phyloP scores from a whole-genome alignment of 2,113 vertebrate species.

The Sphaerodactylus townsendi region DNA sequence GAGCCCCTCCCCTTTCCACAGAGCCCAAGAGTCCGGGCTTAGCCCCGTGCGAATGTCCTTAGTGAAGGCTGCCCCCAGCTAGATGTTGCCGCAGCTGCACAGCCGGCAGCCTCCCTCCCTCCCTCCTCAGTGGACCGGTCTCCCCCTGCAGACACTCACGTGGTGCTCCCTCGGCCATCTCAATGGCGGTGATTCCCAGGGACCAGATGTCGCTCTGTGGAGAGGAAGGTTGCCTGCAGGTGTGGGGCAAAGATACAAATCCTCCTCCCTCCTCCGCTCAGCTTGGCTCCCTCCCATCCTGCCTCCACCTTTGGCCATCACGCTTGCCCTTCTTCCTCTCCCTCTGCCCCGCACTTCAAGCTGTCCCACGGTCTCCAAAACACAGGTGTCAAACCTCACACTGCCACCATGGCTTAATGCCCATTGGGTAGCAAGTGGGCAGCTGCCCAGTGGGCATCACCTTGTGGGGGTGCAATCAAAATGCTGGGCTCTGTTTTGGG shows the following conservation, averaged over 20 bases:
- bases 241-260: neutral
- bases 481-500: too few relatives aligned
- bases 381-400: too few relatives aligned
- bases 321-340: too few relatives aligned
- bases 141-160: slow-evolving; percentile 77
- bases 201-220: slow-evolving; percentile 92
- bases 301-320: too few relatives aligned
- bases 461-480: too few relatives aligned
- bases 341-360: too few relatives aligned
- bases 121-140: neutral
- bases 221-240: slow-evolving; percentile 18
- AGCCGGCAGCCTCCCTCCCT: neutral
- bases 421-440: too few relatives aligned
- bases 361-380: too few relatives aligned
- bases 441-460: too few relatives aligned
- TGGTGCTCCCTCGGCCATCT: slow-evolving; percentile 93
- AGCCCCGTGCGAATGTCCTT: too few relatives aligned
- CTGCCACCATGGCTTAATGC: too few relatives aligned
- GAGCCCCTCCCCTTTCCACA: neutral
- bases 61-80: too few relatives aligned
- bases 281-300: neutral
- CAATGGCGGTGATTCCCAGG: slow-evolving; percentile 92
- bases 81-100: neutral
- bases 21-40: neutral
- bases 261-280: neutral